A percentile compares a stretch with the other conserved stretches of the same genome.
Evolutionary conservation across 2,113 vertebrate genomes (phyloP).

Genomic region (Butastur rufipennis): DNA sequence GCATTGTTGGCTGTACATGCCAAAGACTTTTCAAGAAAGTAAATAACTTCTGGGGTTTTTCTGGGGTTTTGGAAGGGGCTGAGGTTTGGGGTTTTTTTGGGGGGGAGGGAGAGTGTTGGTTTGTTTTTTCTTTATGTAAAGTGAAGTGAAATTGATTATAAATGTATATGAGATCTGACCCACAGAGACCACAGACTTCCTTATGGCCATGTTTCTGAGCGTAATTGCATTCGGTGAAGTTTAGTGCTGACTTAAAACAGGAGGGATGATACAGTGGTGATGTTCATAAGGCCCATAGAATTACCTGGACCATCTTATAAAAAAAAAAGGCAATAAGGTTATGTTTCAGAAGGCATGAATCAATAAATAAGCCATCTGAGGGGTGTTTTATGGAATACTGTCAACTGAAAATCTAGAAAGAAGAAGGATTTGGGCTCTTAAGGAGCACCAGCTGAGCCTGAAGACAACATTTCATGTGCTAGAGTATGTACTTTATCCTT

Average conservation of each 20-base stretch:
- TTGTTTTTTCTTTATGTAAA: neutral
- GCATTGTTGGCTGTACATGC: neutral
- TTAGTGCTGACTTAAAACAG: neutral
- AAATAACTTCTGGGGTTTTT: neutral
- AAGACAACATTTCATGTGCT: neutral
- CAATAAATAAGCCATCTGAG: neutral
- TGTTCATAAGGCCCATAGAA: neutral
- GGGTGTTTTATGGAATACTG: neutral
- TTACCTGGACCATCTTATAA: neutral
- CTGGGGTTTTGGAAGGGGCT: neutral
- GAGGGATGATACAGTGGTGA: neutral
- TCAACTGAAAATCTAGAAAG: neutral
- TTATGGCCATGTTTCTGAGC: neutral
- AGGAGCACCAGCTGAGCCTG: neutral
- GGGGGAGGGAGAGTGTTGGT: neutral
- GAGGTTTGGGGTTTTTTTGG: too few relatives aligned
- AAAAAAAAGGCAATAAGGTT: neutral
- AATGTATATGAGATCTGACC: neutral
- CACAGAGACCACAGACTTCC: neutral
- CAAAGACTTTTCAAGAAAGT: neutral
- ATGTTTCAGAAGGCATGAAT: neutral
- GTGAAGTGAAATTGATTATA: neutral
- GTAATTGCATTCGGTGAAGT: neutral
- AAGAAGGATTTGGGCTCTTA: neutral
- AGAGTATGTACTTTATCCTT: neutral